Evolutionary conservation across 2,888 invertebrate genomes (phyloP).

Genomic region (Ptycholaimellus sp.): DNA sequence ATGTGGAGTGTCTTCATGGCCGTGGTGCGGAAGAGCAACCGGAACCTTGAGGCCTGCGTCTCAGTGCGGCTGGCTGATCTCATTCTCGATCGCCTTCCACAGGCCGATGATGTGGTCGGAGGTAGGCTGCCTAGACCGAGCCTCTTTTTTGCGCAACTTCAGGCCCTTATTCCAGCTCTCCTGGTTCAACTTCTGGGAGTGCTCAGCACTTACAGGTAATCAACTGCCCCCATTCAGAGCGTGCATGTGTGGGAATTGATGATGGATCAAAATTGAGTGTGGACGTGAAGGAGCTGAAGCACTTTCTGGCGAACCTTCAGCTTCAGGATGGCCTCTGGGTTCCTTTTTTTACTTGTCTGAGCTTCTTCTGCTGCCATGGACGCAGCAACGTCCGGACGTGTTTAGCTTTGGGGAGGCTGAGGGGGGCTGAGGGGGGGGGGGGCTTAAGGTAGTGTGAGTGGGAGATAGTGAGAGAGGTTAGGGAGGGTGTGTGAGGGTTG

Average conservation of each 20-base stretch:
- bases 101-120: constrained; percentile 79
- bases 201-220: neutral
- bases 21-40: constrained; percentile 81
- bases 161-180: constrained; percentile 85
- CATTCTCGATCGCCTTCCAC: constrained; percentile 58
- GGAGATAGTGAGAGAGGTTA: neutral
- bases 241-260: neutral
- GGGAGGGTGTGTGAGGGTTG: neutral
- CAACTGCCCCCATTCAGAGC: constrained; percentile 25
- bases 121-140: constrained; percentile 37
- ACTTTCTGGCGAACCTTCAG: constrained; percentile 56
- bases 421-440: neutral
- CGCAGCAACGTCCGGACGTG: neutral
- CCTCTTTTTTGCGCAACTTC: neutral
- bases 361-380: constrained; percentile 7
- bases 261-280: constrained; percentile 43
- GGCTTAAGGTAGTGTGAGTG: constrained; percentile 1
- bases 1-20: constrained; percentile 99
- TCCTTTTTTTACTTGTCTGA: constrained; percentile 1
- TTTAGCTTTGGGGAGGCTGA: neutral
- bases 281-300: constrained; percentile 88
- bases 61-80: constrained; percentile 82
- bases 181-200: constrained; percentile 88
- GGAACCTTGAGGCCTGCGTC: constrained; percentile 87
- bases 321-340: constrained; percentile 16